Conservation (phyloP, 2,797 vertebrate genomes). For the Gadopsis bispinosus region DNA sequence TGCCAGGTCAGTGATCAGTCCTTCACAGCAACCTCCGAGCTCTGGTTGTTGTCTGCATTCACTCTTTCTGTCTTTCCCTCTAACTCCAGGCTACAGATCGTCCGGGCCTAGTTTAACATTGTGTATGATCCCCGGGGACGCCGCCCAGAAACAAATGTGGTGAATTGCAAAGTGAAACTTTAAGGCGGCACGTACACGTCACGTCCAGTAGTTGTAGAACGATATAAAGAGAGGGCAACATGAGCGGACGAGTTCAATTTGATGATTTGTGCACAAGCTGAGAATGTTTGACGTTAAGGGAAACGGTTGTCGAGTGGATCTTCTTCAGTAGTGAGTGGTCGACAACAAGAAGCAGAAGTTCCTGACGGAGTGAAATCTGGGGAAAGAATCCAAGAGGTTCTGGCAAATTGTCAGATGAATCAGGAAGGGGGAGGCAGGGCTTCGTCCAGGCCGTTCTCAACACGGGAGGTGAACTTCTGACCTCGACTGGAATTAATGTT, state of each 20-base stretch:
- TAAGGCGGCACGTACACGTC: not conserved
- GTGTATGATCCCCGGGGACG: not conserved
- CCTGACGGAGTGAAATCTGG: not conserved
- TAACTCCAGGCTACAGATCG: not conserved
- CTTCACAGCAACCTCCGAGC: not conserved
- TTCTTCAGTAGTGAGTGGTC: not conserved
- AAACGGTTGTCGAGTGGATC: not conserved
- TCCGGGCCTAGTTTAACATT: not conserved
- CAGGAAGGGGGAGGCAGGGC: not conserved
- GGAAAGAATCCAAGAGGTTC: not conserved
- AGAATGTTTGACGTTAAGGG: not conserved
- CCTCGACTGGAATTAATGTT: not conserved
- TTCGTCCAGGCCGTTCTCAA: not conserved
- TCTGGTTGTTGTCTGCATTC: not conserved
- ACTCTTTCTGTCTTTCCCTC: not conserved
- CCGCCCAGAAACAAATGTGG: not conserved
- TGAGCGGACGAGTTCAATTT: not conserved
- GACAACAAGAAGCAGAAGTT: not conserved
- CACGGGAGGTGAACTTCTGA: not conserved
- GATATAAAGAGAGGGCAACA: not conserved
- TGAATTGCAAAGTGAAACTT: not conserved
- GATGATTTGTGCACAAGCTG: not conserved
- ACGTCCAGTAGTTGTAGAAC: not conserved
- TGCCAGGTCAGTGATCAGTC: constrained; percentile 86
- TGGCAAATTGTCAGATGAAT: not conserved